Conservation (phyloP, 1,140 invertebrate genomes). For the Lerema accius region DNA sequence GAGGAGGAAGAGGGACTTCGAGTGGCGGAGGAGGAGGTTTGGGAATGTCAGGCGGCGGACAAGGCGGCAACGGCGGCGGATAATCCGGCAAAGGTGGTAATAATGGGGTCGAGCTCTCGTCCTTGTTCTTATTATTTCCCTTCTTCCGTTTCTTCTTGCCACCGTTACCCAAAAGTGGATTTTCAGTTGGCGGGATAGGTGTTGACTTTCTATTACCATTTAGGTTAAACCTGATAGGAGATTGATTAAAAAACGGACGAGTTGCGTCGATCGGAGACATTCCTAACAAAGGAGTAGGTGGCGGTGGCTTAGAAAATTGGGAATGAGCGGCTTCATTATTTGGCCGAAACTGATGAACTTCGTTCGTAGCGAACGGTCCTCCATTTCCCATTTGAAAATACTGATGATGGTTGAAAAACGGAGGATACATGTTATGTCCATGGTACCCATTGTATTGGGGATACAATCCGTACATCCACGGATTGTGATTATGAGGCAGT, state of each 20-base stretch:
- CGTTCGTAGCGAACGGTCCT: slow-evolving; percentile 53
- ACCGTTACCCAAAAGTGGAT: slow-evolving; percentile 81
- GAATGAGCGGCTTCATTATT: slow-evolving; percentile 57
- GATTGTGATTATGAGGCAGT: slow-evolving; percentile 67
- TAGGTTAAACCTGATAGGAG: slow-evolving; percentile 84
- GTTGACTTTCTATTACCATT: slow-evolving; percentile 80
- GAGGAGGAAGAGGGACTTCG: slow-evolving; percentile 73
- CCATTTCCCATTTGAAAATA: slow-evolving; percentile 73
- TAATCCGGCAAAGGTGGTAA: slow-evolving; percentile 85
- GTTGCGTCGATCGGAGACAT: slow-evolving; percentile 68
- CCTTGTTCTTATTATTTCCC: slow-evolving; percentile 86
- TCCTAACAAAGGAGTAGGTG: slow-evolving; percentile 69
- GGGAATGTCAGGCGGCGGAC: slow-evolving; percentile 78
- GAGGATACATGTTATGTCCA: slow-evolving; percentile 67
- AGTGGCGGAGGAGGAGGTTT: slow-evolving; percentile 75
- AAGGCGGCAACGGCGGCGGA: slow-evolving; percentile 80
- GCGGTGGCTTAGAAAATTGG: slow-evolving; percentile 75
- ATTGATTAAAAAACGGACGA: slow-evolving; percentile 79
- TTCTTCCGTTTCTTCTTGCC: slow-evolving; percentile 90
- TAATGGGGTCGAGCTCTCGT: slow-evolving; percentile 54
- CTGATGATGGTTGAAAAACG: slow-evolving; percentile 75
- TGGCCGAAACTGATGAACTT: slow-evolving; percentile 60
- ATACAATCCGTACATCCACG: slow-evolving; percentile 77
- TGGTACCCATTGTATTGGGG: slow-evolving; percentile 76
- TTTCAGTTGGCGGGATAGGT: slow-evolving; percentile 75